These are phyloP conservation scores for Tipula lateralis DNA, from an alignment of 2,888 invertebrate genomes.

Conservation along the genomic window DNA sequence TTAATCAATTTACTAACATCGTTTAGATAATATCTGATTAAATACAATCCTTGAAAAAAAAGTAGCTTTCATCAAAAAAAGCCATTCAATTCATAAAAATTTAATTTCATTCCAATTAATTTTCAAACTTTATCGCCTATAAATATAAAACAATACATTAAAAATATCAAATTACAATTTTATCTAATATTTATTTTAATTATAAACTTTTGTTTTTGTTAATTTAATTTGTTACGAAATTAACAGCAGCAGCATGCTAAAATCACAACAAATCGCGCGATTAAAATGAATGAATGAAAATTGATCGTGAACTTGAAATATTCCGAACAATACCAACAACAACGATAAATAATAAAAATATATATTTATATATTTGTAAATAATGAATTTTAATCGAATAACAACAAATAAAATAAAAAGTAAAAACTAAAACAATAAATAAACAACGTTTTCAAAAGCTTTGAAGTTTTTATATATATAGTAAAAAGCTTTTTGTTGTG, in stretches of 20 bases:
- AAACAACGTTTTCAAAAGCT: constrained; percentile 24
- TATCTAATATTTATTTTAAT: background rate
- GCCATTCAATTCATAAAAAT: too few species aligned
- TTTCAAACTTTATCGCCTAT: background rate
- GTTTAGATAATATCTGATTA: too few species aligned
- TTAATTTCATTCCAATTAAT: too few species aligned
- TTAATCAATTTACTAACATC: too few species aligned
- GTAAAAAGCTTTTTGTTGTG: background rate
- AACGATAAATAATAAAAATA: background rate
- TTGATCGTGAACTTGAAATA: constrained; percentile 13
- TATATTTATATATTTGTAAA: background rate
- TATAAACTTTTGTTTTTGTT: background rate
- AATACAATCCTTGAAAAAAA: too few species aligned
- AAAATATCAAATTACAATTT: background rate
- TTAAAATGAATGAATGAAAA: background rate
- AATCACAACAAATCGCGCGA: background rate
- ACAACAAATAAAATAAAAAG: background rate
- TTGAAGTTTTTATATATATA: constrained; percentile 8
- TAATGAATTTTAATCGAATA: background rate
- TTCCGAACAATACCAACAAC: background rate
- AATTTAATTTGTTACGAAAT: background rate
- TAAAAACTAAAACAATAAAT: constrained; percentile 20
- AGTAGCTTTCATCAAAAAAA: too few species aligned
- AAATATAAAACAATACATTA: background rate
- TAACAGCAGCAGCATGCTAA: background rate